Evolutionary conservation across 2,797 vertebrate genomes (phyloP).

Genomic region (Florisuga fusca): DNA sequence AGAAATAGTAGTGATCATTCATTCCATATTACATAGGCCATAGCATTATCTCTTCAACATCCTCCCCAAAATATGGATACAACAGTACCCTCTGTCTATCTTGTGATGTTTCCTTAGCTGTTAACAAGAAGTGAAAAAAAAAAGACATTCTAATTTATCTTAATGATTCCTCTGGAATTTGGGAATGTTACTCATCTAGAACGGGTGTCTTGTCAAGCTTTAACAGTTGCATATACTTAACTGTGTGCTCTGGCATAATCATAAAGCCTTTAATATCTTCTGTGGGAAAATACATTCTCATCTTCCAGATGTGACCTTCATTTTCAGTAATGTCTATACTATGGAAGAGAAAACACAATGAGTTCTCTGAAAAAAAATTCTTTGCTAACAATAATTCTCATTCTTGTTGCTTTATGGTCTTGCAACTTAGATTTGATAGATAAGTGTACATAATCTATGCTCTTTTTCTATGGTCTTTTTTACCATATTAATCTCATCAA

Average conservation of each 20-base stretch:
- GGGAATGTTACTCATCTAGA: slow-evolving; percentile 58
- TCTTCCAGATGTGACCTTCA: slow-evolving; percentile 62
- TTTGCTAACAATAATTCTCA: background rate
- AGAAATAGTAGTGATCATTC: slow-evolving; percentile 19
- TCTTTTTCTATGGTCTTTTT: background rate
- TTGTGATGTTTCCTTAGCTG: background rate
- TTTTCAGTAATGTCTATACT: slow-evolving; percentile 29
- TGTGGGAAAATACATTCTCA: slow-evolving; percentile 40
- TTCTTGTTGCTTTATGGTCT: background rate
- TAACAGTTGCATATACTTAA: slow-evolving; percentile 63
- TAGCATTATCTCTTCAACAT: background rate
- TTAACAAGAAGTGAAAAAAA: background rate
- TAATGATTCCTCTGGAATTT: slow-evolving; percentile 54
- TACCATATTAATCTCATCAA: background rate
- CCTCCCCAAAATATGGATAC: background rate
- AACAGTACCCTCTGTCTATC: background rate
- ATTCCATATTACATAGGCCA: slow-evolving; percentile 29
- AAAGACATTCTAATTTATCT: background rate
- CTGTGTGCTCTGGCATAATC: slow-evolving; percentile 48
- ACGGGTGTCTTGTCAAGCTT: slow-evolving; percentile 57
- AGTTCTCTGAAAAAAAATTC: background rate
- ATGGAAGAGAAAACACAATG: background rate
- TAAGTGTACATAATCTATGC: background rate
- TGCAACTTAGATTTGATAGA: background rate
- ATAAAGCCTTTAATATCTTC: slow-evolving; percentile 64